Percentiles rank a stretch among this genome's conserved stretches.
These are phyloP conservation scores for Lepidocyrtoides sp. DNA, from an alignment of 2,888 invertebrate genomes.

Conservation along the genomic window DNA sequence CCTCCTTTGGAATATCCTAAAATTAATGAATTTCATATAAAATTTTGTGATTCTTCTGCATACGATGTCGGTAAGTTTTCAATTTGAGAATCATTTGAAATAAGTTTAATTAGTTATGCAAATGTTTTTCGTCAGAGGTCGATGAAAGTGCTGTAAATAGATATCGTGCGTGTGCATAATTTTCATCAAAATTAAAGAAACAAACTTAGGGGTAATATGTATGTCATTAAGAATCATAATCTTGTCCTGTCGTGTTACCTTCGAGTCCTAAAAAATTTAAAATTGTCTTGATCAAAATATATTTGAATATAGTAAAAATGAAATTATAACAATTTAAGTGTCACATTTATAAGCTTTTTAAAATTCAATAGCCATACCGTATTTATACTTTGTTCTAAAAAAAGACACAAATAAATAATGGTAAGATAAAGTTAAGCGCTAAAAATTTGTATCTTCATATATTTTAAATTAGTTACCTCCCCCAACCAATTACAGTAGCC, in stretches of 20 bases:
- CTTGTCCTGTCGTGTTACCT: too few species aligned
- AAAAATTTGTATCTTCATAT: too few species aligned
- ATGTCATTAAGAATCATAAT: too few species aligned
- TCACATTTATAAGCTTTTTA: not conserved
- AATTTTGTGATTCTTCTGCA: not conserved
- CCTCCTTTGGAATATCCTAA: constrained; percentile 94
- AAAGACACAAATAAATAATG: too few species aligned
- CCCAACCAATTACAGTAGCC: constrained; percentile 98
- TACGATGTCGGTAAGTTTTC: not conserved
- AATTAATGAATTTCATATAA: not conserved
- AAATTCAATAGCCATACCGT: constrained; percentile 42
- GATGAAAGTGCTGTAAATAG: constrained; percentile 87
- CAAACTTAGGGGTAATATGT: too few species aligned
- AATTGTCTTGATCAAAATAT: not conserved
- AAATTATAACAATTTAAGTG: not conserved
- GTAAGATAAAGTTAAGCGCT: too few species aligned
- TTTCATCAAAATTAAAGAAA: too few species aligned
- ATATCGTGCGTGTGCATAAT: too few species aligned
- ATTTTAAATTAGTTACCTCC: too few species aligned
- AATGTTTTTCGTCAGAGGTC: constrained; percentile 87
- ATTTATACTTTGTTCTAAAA: constrained; percentile 89
- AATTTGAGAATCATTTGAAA: too few species aligned
- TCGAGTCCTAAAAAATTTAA: constrained; percentile 4
- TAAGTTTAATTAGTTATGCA: too few species aligned
- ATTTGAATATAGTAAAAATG: too few species aligned